Base-by-base conservation (phyloP, 2,797 vertebrate genomes). In the Petrocephalus sullivani region DNA sequence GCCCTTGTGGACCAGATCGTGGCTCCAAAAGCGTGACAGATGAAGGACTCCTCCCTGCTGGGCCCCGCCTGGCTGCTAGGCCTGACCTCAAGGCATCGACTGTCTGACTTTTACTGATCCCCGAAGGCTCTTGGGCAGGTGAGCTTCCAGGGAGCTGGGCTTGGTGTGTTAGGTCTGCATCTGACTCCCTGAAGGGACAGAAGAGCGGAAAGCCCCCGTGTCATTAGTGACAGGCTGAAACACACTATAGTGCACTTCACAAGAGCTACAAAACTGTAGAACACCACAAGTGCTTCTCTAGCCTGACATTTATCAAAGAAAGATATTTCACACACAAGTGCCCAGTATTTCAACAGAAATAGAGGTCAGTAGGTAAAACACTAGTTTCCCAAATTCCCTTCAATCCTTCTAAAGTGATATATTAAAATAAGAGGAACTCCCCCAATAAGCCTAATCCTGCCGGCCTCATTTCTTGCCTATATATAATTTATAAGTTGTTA, bases 51-150 rank as follows among this genome's bases (percentile, higher is more conserved):
- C 97, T 96, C 87, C 97, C 97, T 33, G 98, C 97, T 9, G 95
- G 61, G 87, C 94, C 94, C 89, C 95, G 94, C 81, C 96, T 95
- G 4, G 93, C 92, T 0, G 92, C 89, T 0, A 94, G 92, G 85
- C 95, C 97, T 90, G 96, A 96, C 93, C 97, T 97, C 90, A 99
- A 97, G 58, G 95, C 97, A 93, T 99, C 97, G 90, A 97, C 97
- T 87, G 98, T 99, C 94, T 97, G 96, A 91, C 98, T 99, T 94
- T 99, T 98, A 93, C 97, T 98, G 89, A 99, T 96, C 89, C 96
- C 97, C 87, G 96, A 88, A 60, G 94, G 95, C 91, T 94, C 95
- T 23, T 94, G 94, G 91, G 96, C 96, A 61, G 95, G 95, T 57
- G 95, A 96, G 87, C 93, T 95, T 88, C 94, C 94, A 92, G 94